Base-by-base conservation (phyloP, 2,797 vertebrate genomes). In the Bovichtus variegatus region DNA sequence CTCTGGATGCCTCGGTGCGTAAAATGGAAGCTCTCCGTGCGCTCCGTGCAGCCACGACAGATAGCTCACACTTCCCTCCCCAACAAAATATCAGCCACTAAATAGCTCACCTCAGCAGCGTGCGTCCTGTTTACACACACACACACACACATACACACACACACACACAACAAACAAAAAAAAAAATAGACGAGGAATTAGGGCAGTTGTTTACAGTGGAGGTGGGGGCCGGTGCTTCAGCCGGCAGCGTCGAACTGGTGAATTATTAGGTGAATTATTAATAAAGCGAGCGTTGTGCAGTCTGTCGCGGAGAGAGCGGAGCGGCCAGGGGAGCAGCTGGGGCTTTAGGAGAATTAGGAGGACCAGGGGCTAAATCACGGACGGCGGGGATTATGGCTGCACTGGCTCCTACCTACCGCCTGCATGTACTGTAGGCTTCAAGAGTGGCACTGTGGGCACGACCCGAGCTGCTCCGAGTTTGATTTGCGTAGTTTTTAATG, bases 241-340 rank as follows among this genome's bases (percentile, higher is more conserved):
- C 80, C 78, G 67, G 88, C 82, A 73, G 78, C 87, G 76, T 73
- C 47, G 84, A 81, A 74, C 75, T 71, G 85, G 77, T 51, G 83
- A 89, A 86, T 90, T 84, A 89, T 89, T 76, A 72, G 85, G 85
- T 94, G 83, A 94, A 95, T 95, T 94, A 95, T 96, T 95, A 94
- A 95, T 94, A 93, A 92, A 40, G 89, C 83, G 84, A 86, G 88
- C 93, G 87, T 90, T 84, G 92, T 71, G 91, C 94, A 93, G 93
- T 76, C 91, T 94, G 94, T 93, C 87, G 89, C 78, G 82, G 77
- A 10, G 80, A 83, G 87, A 66, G 88, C 77, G 71, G 50, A 66
- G 90, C 87, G 90, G 88, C 89, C 89, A 85, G 84, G 68, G 80
- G 78, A 93, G 92, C 94, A 95, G 94, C 94, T 95, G 94, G 78